These are phyloP conservation scores for Sebastes cheni DNA, from an alignment of 2,797 vertebrate species.

Conservation along the genomic window DNA sequence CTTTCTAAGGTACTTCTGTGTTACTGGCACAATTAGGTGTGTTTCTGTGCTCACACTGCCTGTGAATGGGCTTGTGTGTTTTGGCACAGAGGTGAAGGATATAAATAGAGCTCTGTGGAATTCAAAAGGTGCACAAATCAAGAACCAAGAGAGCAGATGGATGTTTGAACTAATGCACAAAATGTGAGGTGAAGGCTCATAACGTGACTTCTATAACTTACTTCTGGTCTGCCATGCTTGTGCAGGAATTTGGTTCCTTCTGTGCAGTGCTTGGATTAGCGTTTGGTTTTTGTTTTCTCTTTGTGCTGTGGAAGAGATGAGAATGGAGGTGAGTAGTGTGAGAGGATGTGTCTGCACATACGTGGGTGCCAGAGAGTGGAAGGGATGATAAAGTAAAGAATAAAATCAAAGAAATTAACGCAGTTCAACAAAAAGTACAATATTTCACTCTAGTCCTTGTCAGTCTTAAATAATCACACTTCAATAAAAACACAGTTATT, in stretches of 20 bases:
- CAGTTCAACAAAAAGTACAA: neutral
- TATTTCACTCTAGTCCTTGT: neutral
- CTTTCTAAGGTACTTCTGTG: neutral
- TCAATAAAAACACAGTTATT: slow-evolving; percentile 1
- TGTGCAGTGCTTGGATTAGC: slow-evolving; percentile 57
- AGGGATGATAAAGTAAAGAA: neutral
- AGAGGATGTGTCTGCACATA: slow-evolving; percentile 14
- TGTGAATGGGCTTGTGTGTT: slow-evolving; percentile 49
- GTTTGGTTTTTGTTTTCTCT: slow-evolving; percentile 69
- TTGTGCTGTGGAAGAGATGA: slow-evolving; percentile 76
- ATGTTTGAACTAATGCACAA: neutral
- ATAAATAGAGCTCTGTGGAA: slow-evolving; percentile 64
- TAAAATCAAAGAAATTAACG: neutral
- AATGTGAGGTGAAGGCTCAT: slow-evolving; percentile 3
- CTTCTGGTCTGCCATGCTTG: slow-evolving; percentile 77
- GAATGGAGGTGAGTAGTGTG: slow-evolving; percentile 39
- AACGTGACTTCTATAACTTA: slow-evolving; percentile 61
- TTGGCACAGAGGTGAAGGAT: slow-evolving; percentile 46
- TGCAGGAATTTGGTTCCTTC: slow-evolving; percentile 60
- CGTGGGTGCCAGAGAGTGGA: neutral
- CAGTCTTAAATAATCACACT: neutral
- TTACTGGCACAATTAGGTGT: slow-evolving; percentile 20
- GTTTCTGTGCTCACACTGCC: slow-evolving; percentile 21
- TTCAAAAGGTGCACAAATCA: slow-evolving; percentile 41
- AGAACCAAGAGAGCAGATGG: slow-evolving; percentile 28